Conservation (phyloP, 2,113 vertebrate species). For the Caracal caracal region DNA sequence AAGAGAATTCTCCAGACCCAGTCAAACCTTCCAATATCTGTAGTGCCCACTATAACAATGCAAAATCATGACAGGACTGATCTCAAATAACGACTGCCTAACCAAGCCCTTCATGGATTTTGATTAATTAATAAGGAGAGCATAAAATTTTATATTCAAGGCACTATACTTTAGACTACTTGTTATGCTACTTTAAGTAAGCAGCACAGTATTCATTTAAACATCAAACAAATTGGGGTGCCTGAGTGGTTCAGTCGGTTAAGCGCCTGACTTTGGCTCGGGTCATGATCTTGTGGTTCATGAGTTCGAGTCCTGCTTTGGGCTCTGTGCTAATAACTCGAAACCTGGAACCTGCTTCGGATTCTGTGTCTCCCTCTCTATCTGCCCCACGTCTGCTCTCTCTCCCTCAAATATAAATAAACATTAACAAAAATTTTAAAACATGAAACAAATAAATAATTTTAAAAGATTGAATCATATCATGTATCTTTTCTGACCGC, state of each 20-base stretch:
- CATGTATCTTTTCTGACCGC: neutral
- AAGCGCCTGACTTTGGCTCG: too few species aligned
- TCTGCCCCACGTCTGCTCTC: too few species aligned
- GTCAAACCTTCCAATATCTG: neutral
- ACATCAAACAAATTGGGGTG: neutral
- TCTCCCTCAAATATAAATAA: too few species aligned
- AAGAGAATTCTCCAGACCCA: neutral
- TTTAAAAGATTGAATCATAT: neutral
- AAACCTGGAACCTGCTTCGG: too few species aligned
- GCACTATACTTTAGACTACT: too few species aligned
- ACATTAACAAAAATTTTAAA: neutral
- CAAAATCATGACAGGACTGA: neutral
- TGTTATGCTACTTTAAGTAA: neutral
- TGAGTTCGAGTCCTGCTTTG: too few species aligned
- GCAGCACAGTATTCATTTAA: neutral
- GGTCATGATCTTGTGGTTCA: too few species aligned
- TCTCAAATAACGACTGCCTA: neutral
- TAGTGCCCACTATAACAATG: neutral
- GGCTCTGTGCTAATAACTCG: too few species aligned
- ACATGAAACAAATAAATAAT: neutral
- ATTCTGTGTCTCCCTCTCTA: too few species aligned
- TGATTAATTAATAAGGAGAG: neutral
- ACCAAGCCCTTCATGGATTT: neutral
- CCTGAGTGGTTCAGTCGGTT: too few species aligned
- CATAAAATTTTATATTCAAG: neutral